These are phyloP conservation scores for Irena cyanogastra DNA, from an alignment of 2,113 vertebrate species.

Conservation along the genomic window DNA sequence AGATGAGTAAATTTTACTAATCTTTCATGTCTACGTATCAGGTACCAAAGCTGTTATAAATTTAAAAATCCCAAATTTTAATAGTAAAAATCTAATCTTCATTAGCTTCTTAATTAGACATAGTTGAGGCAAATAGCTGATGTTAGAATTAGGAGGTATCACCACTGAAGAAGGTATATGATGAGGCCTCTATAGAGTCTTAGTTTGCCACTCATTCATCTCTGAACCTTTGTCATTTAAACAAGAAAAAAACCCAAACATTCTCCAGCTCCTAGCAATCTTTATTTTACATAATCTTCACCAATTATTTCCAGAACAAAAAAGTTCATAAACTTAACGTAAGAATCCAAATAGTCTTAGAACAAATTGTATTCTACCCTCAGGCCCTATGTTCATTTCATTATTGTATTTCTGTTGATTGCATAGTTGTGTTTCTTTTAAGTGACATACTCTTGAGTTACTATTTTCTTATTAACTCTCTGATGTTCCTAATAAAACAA, in stretches of 20 bases:
- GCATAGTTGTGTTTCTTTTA: not conserved
- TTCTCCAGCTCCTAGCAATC: not conserved
- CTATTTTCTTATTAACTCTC: not conserved
- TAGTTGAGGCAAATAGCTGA: not conserved
- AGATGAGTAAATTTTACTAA: not conserved
- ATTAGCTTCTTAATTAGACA: not conserved
- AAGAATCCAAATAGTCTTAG: not conserved
- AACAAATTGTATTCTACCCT: not conserved
- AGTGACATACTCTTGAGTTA: not conserved
- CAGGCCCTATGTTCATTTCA: not conserved
- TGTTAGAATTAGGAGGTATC: not conserved
- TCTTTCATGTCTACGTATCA: not conserved
- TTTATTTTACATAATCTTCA: not conserved
- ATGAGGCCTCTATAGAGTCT: not conserved
- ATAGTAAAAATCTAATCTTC: not conserved
- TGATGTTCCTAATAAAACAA: not conserved
- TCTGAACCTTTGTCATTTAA: not conserved
- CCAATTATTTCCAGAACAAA: not conserved
- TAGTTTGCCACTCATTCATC: not conserved
- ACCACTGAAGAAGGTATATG: not conserved
- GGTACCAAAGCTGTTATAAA: not conserved
- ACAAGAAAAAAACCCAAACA: not conserved
- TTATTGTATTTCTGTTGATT: not conserved
- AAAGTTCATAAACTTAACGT: not conserved
- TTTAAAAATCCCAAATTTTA: not conserved